These are phyloP conservation scores for Pachliopta kotzebuea DNA, from an alignment of 2,888 invertebrate genomes.

Conservation along the genomic window DNA sequence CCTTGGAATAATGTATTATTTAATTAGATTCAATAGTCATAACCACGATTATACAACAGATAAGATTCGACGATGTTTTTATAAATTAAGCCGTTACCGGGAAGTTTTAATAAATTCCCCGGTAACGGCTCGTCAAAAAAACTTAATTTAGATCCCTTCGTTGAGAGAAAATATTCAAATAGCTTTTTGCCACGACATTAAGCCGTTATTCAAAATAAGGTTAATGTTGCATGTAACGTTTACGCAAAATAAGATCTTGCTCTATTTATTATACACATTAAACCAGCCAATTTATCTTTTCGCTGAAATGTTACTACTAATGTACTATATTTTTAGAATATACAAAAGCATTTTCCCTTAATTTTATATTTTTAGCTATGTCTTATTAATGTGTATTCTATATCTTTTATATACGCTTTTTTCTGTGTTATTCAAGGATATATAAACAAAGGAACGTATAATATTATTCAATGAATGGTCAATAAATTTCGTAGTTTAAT, in stretches of 20 bases:
- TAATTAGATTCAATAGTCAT: background rate
- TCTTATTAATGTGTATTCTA: too few species aligned
- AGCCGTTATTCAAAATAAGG: constrained; percentile 25
- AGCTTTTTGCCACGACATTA: constrained; percentile 29
- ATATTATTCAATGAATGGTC: background rate
- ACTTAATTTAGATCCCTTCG: constrained; percentile 19
- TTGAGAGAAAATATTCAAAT: constrained; percentile 25
- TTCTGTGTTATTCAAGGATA: too few species aligned
- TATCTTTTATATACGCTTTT: too few species aligned
- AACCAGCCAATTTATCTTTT: constrained; percentile 7
- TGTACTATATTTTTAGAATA: background rate
- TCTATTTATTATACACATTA: constrained; percentile 22
- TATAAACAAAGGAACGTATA: too few species aligned
- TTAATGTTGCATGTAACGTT: constrained; percentile 28
- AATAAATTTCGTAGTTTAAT: background rate
- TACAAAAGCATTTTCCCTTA: background rate
- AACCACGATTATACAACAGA: background rate
- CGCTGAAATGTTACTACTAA: background rate
- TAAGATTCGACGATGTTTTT: background rate
- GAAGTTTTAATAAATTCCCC: background rate
- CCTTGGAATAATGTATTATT: background rate
- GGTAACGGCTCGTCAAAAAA: constrained; percentile 20
- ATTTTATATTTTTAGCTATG: background rate
- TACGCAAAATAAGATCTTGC: constrained; percentile 23
- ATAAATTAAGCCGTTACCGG: too few species aligned